Base-by-base conservation (phyloP, 2,888 invertebrate genomes). In the Hoplodrina ambigua region DNA sequence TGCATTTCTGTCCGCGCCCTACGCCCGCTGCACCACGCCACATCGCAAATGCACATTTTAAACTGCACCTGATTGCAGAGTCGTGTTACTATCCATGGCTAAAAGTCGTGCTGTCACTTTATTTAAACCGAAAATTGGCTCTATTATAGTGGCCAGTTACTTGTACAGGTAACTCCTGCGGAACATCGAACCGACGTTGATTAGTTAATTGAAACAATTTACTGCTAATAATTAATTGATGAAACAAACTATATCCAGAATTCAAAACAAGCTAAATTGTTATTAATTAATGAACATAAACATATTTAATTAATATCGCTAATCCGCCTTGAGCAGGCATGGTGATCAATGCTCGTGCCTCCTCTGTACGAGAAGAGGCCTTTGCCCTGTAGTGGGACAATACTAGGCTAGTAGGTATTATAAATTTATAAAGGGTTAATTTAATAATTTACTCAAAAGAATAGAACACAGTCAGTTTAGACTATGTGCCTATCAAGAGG, bases 21-120 rank as follows among this genome's bases (percentile, higher is more conserved):
- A 91, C 87, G 90, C 90, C 91, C 88, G 90, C 73, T 87, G 88
- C 87, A 86, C 86, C 85, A 78, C 85, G 85, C 89, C 92, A 87
- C 94, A 96, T 96, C 88, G 93, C 93, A 93, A 95, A 96, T 96
- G 96, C 95, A 95, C 96, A 96, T 96, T 96, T 96, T 95, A 95
- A 96, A 95, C 95, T 93, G 93, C 91, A 93, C 89, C 92, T 95
- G 95, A 96, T 95, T 95, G 96, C 95, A 93, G 89, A 95, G 84
- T 90, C 96, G 90, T 96, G 96, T 96, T 90, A 90, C 91, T 88
- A 91, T 90, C 88, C 91, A 79, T 87, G 86, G 89, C 93, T 92
- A 94, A 95, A 95, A 95, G 93, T 94, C 93, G 84, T 76, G 78
- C 91, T 91, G 94, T 92, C 93, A 86, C 91, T 91, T 92, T 92